Percentiles rank a stretch among this genome's conserved stretches.
Conservation (phyloP, 2,113 vertebrate species). For the Pycnonotus jocosus region DNA sequence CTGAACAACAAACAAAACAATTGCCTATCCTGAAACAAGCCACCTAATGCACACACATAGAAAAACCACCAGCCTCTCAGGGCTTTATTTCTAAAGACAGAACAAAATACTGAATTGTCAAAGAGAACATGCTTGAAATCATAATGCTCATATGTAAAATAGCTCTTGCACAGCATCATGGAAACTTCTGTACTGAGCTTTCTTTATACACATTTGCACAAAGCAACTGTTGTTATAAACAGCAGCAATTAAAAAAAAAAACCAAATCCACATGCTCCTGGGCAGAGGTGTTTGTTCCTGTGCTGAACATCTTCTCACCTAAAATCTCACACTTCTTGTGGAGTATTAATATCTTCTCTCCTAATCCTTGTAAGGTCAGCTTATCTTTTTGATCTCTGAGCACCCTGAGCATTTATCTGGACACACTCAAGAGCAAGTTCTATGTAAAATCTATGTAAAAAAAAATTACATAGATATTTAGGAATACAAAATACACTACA, state of each 20-base stretch:
- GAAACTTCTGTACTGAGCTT: neutral
- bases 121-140: neutral
- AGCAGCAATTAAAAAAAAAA: neutral
- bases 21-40: neutral
- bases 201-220: neutral
- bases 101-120: neutral
- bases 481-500: neutral
- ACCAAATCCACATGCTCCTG: neutral
- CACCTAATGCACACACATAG: neutral
- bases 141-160: neutral
- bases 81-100: neutral
- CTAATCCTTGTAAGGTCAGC: neutral
- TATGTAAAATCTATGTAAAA: neutral
- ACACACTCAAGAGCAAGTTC: neutral
- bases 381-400: neutral
- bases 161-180: neutral
- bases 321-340: neutral
- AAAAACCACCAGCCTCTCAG: neutral
- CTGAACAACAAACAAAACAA: neutral
- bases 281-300: constrained; percentile 4
- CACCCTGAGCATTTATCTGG: neutral
- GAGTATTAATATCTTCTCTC: neutral
- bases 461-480: neutral
- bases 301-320: neutral
- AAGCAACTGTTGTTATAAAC: neutral